Base-by-base conservation (phyloP, 2,113 vertebrate genomes). In the Chlorodrepanis virens region DNA sequence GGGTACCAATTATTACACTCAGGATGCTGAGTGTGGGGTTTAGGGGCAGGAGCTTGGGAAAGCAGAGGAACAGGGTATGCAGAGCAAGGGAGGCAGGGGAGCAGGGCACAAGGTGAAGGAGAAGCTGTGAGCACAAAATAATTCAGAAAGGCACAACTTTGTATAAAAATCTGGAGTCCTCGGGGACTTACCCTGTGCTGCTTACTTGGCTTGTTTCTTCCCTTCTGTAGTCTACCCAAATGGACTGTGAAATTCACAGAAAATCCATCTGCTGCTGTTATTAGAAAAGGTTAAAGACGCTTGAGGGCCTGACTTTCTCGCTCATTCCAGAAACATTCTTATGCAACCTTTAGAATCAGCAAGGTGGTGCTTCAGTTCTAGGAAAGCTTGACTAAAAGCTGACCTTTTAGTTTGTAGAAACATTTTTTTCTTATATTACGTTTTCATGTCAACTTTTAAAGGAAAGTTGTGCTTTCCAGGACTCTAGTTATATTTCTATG, bases 341-440 rank as follows among this genome's bases (percentile, higher is more conserved):
- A 64, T 91, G 37, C 65, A 87, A 13, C 77, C 60, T 81, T 91
- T 78, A 77, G 33, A 83, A 78, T 87, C 33, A 27, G 47, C 0
- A 0, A 91, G 45, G 63, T 89, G 63, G 47, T 59, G 39, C 65
- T 87, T 82, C 53, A 42, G 1, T 95, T 87, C 87, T 65, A 57
- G 29, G 87, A 89, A 91, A 59, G 27, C 42, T 63, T 33, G 9
- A 65, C 63, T 87, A 82, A 77, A 72, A 82, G 21, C 49, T 91
- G 87, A 77, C 90, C 82, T 96, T 94, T 87, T 37, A 16, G 37
- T 63, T 80, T 56, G 54, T 59, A 67, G 47, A 89, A 94, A 71
- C 2, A 0, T 89, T 24, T 57, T 91, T 90, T 87, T 60, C 44
- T 83, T 79, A 65, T 69, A 76, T 60, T 84, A 54, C 4, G 0